phyloP scores from a whole-genome alignment of 2,888 invertebrate genomes.

The Idaea dimidiata region DNA sequence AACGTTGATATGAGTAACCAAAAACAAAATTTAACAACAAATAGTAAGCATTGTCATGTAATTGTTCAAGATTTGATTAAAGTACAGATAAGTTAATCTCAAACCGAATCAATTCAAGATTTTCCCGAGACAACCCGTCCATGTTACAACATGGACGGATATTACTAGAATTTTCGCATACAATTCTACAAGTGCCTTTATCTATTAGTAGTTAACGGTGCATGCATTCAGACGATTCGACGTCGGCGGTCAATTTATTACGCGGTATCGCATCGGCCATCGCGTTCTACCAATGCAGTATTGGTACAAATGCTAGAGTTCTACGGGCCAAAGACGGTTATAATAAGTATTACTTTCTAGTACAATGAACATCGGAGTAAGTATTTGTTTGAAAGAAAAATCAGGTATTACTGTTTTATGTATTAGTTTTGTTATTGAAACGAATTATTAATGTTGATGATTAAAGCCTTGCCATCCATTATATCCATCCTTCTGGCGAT shows the following conservation, averaged over 20 bases:
- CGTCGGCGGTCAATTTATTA: conserved; percentile 69
- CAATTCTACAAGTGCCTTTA: conserved; percentile 9
- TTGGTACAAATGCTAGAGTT: conserved; percentile 30
- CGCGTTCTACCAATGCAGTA: conserved; percentile 37
- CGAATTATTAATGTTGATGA: neutral
- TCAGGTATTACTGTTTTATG: neutral
- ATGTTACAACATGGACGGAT: neutral
- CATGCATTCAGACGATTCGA: conserved; percentile 53
- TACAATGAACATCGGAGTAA: conserved; percentile 29
- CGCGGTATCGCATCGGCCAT: conserved; percentile 56
- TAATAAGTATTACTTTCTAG: conserved; percentile 28
- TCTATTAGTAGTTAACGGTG: conserved; percentile 62
- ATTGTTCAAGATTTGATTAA: neutral
- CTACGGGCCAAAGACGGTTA: conserved; percentile 24
- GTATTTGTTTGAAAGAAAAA: conserved; percentile 23
- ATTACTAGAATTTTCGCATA: neutral
- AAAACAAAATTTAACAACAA: neutral
- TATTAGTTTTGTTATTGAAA: neutral
- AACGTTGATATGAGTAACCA: conserved; percentile 7
- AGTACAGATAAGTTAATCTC: neutral
- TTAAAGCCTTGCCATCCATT: too few relatives aligned
- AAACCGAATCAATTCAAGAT: neutral
- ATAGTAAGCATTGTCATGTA: neutral
- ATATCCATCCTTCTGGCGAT: too few relatives aligned
- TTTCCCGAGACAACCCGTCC: neutral